Evolutionary conservation across 2,888 invertebrate genomes (phyloP).

Genomic region (Drosophila mulleri): DNA sequence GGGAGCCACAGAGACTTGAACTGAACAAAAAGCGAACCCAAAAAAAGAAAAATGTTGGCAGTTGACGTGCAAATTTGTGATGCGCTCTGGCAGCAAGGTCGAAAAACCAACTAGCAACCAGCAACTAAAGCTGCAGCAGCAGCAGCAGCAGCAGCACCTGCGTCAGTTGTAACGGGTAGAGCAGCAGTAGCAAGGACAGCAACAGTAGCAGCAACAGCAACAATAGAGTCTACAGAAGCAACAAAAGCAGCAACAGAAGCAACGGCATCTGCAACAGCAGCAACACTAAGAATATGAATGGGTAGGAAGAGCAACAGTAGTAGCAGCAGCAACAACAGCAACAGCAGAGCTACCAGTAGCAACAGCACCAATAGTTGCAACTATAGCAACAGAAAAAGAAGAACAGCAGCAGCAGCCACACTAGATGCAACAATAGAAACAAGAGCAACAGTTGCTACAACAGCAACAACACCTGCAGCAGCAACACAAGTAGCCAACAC

Average conservation of each 20-base stretch:
- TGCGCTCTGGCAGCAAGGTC: conserved; percentile 25
- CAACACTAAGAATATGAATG: not conserved
- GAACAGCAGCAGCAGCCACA: not conserved
- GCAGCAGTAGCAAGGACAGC: not conserved
- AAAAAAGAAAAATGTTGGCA: conserved; percentile 39
- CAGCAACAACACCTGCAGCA: not conserved
- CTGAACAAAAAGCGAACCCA: conserved; percentile 2
- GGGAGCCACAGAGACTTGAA: conserved; percentile 44
- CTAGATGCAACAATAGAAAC: not conserved
- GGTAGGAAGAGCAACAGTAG: not conserved
- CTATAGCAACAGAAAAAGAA: not conserved
- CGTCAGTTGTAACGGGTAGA: not conserved
- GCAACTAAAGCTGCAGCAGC: not conserved
- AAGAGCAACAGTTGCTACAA: not conserved
- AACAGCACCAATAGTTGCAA: not conserved
- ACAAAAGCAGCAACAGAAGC: not conserved
- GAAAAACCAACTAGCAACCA: not conserved
- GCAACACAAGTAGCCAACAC: not conserved
- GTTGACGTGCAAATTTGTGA: conserved; percentile 47
- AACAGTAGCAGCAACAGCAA: not conserved
- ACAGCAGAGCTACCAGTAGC: not conserved
- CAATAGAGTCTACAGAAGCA: too few relatives aligned
- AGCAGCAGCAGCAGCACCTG: too few relatives aligned
- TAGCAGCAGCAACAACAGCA: not conserved
- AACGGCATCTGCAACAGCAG: not conserved